Conservation (phyloP, 2,888 invertebrate species). For the Clivina fossor region DNA sequence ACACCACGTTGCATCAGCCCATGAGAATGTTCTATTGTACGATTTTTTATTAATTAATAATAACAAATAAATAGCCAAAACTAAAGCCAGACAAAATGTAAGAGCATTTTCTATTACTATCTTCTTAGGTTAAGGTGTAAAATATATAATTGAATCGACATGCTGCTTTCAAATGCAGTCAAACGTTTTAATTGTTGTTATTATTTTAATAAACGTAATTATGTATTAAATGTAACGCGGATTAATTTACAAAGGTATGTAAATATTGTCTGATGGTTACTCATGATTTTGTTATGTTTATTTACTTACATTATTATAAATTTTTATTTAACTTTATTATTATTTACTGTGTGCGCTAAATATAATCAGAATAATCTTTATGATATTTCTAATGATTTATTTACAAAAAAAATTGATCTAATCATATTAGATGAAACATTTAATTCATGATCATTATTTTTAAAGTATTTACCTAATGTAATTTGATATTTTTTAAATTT, state of each 20-base stretch:
- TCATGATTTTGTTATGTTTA: background rate
- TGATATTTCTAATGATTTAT: no score
- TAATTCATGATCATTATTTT: slow-evolving; percentile 6
- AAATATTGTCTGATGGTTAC: no score
- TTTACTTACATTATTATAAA: background rate
- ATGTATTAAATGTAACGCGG: slow-evolving; percentile 9
- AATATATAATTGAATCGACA: slow-evolving; percentile 6
- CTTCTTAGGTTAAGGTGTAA: slow-evolving; percentile 21
- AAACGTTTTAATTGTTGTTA: slow-evolving; percentile 16
- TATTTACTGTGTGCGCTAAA: no score
- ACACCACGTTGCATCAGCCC: slow-evolving; percentile 1
- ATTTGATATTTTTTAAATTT: no score
- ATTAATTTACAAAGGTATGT: slow-evolving; percentile 20
- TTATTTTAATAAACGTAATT: slow-evolving; percentile 3
- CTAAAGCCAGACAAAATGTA: slow-evolving; percentile 19
- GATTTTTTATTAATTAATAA: background rate
- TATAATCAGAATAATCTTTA: no score
- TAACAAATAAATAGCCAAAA: background rate
- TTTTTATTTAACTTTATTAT: no score
- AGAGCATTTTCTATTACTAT: slow-evolving; percentile 11
- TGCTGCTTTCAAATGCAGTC: slow-evolving; percentile 7
- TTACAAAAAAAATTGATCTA: no score
- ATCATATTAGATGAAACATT: no score
- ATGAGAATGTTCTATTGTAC: no score
- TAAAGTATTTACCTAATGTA: no score